Evolutionary conservation across 2,113 vertebrate species (phyloP).

Genomic region (Hypocryptadius cinnamomeus): DNA sequence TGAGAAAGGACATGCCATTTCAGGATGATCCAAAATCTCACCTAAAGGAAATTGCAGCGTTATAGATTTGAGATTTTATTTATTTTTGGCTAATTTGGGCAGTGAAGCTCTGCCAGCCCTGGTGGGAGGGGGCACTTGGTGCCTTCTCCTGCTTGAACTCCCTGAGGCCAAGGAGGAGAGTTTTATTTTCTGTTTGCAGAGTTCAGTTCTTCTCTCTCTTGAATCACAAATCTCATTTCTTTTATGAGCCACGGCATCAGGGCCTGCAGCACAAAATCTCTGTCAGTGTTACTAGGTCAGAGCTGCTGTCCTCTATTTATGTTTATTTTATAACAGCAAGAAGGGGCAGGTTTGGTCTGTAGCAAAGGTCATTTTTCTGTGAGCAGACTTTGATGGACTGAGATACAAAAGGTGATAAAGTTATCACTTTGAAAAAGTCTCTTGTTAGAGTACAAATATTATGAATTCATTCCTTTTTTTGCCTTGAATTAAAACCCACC

Average conservation of each 20-base stretch:
- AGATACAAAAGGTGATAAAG: background rate
- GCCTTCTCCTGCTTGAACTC: background rate
- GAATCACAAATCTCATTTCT: background rate
- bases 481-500: background rate
- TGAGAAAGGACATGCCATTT: background rate
- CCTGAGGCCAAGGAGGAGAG: background rate
- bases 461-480: background rate
- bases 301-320: background rate
- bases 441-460: background rate
- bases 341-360: background rate
- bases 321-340: background rate
- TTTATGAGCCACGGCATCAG: background rate
- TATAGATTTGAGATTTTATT: background rate
- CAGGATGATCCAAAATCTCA: background rate
- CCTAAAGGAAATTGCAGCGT: background rate
- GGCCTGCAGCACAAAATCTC: background rate
- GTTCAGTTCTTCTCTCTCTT: background rate
- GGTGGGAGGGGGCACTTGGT: accelerated
- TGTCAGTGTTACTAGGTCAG: background rate
- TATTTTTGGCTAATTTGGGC: background rate
- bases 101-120: background rate
- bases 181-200: background rate
- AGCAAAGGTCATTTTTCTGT: background rate
- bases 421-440: background rate
- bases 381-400: background rate